A percentile compares a stretch with the other conserved stretches of the same genome.
These are phyloP conservation scores for Antheraea yamamai DNA, from an alignment of 2,888 invertebrate genomes.

Conservation along the genomic window DNA sequence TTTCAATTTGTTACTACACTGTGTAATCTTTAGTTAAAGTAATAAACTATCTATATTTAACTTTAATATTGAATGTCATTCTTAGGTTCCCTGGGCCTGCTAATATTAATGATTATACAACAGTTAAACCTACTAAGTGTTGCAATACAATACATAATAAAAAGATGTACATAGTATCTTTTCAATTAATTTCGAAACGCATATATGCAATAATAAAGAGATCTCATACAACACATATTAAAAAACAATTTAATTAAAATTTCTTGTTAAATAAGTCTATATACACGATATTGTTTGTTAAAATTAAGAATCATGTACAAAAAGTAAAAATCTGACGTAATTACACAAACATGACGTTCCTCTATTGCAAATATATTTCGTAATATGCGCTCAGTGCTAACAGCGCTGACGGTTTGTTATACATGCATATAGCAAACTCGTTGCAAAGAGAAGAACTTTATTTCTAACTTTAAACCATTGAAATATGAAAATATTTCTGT, in stretches of 20 bases:
- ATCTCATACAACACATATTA: too few species aligned
- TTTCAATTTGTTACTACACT: not conserved
- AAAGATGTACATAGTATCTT: too few species aligned
- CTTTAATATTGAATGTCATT: not conserved
- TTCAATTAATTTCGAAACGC: too few species aligned
- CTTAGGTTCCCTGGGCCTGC: not conserved
- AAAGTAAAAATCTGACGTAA: not conserved
- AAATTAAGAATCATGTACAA: too few species aligned
- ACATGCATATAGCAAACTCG: conserved; percentile 14
- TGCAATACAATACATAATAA: too few species aligned
- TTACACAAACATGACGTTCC: conserved; percentile 26
- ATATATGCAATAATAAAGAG: too few species aligned
- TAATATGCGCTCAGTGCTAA: conserved; percentile 34
- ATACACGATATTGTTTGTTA: too few species aligned
- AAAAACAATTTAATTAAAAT: too few species aligned
- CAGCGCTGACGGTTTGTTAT: conserved; percentile 10
- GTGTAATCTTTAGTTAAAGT: not conserved
- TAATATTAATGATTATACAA: not conserved
- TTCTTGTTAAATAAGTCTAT: too few species aligned
- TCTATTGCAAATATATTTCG: conserved; percentile 32
- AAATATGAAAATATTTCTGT: not conserved
- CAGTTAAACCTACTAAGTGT: not conserved
- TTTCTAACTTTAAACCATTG: not conserved
- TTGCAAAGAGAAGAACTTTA: not conserved
- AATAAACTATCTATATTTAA: not conserved